phyloP scores from a whole-genome alignment of 2,888 invertebrate species.

The Trilocha varians region DNA sequence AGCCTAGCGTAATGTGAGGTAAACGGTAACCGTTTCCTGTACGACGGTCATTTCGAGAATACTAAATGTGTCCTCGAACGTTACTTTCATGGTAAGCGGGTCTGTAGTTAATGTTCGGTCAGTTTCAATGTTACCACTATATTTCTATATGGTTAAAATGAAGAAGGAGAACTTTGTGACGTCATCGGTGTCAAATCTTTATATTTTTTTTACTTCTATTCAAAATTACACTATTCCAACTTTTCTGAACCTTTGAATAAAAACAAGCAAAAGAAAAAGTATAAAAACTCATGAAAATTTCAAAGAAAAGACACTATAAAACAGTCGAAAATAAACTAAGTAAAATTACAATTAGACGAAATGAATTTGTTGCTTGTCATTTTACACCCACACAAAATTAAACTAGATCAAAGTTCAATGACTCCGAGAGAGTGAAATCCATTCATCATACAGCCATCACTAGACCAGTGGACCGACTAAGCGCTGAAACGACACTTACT shows the following conservation, averaged over 20 bases:
- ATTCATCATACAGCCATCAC: conserved; percentile 56
- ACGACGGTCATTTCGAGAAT: conserved; percentile 38
- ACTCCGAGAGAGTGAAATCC: conserved; percentile 57
- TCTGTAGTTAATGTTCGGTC: not conserved
- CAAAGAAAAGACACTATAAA: not conserved
- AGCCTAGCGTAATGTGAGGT: conserved; percentile 52
- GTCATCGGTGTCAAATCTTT: too few species aligned
- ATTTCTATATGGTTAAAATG: too few species aligned
- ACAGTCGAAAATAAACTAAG: conserved; percentile 15
- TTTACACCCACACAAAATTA: conserved; percentile 47
- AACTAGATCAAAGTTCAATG: conserved; percentile 65
- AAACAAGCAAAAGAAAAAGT: not conserved
- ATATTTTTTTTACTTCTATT: too few species aligned
- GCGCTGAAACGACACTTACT: conserved; percentile 32
- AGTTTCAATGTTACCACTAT: conserved; percentile 3
- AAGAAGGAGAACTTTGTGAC: too few species aligned
- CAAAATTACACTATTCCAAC: too few species aligned
- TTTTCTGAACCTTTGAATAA: conserved; percentile 2
- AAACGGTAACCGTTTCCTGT: conserved; percentile 57
- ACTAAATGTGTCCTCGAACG: conserved; percentile 39
- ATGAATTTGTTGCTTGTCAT: conserved; percentile 35
- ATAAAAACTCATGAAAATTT: not conserved
- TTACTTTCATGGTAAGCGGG: conserved; percentile 17
- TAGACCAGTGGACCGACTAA: conserved; percentile 46
- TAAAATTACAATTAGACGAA: conserved; percentile 19